Evolutionary conservation across 2,888 invertebrate genomes (phyloP).

Genomic region (Drosophila paucipuncta): DNA sequence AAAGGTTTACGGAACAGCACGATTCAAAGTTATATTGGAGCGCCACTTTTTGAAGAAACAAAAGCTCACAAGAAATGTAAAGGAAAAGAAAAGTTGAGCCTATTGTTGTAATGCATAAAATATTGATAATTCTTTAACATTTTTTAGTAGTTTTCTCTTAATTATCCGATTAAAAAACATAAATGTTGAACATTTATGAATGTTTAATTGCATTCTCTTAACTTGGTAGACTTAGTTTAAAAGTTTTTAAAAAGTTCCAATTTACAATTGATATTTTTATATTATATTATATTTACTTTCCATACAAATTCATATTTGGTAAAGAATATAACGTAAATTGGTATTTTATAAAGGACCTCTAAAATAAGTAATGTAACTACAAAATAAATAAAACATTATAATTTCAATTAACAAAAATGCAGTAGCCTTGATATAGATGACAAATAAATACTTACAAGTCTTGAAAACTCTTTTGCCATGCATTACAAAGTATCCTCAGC

Average conservation of each 20-base stretch:
- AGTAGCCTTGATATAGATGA: not conserved
- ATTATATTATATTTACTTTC: not conserved
- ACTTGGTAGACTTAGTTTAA: not conserved
- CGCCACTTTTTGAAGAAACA: conserved; percentile 25
- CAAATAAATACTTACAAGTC: not conserved
- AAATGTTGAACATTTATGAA: not conserved
- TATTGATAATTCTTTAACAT: not conserved
- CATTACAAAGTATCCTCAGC: not conserved
- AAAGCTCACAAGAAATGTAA: not conserved
- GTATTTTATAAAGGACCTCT: not conserved
- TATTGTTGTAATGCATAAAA: not conserved
- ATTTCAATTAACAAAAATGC: not conserved
- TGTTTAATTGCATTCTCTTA: not conserved
- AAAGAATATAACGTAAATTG: not conserved
- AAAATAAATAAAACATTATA: not conserved
- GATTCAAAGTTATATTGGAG: conserved; percentile 6
- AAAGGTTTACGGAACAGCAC: conserved; percentile 25
- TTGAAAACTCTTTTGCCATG: not conserved
- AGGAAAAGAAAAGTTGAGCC: not conserved
- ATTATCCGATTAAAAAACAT: not conserved
- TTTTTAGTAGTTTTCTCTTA: not conserved
- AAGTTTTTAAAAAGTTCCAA: rapidly evolving
- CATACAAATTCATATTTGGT: not conserved
- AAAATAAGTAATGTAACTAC: not conserved
- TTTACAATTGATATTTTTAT: not conserved